Conservation (phyloP, 2,888 invertebrate genomes). For the Parnassius apollo region DNA sequence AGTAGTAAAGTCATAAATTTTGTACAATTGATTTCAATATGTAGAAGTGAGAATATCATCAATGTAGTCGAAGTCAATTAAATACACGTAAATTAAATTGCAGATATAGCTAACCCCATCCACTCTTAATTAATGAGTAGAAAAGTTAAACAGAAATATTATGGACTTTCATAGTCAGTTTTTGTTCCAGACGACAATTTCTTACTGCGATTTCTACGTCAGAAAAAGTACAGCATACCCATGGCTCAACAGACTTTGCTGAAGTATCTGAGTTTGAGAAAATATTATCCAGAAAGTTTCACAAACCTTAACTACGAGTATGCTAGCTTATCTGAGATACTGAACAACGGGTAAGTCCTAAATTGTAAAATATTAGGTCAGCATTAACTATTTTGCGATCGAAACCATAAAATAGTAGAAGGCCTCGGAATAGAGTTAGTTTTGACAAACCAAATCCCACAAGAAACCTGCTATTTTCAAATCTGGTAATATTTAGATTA, state of each 20-base stretch:
- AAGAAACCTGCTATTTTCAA: too few relatives aligned
- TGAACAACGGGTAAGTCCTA: slow-evolving; percentile 82
- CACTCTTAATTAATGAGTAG: too few relatives aligned
- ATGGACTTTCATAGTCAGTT: not conserved
- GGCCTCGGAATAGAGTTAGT: too few relatives aligned
- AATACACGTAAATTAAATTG: too few relatives aligned
- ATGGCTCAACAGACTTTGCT: slow-evolving; percentile 89
- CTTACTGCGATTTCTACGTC: slow-evolving; percentile 87
- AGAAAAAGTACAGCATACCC: slow-evolving; percentile 89
- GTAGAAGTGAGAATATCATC: too few relatives aligned
- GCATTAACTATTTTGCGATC: not conserved
- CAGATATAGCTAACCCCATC: too few relatives aligned
- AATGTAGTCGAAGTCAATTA: too few relatives aligned
- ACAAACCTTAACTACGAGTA: slow-evolving; percentile 84
- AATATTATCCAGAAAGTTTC: slow-evolving; percentile 84
- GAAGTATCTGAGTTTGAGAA: slow-evolving; percentile 88
- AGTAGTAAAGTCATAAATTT: too few relatives aligned
- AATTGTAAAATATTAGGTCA: not conserved
- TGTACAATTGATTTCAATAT: too few relatives aligned
- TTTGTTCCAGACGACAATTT: slow-evolving; percentile 84
- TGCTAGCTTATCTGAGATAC: slow-evolving; percentile 82
- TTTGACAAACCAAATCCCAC: too few relatives aligned
- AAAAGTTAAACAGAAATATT: too few relatives aligned
- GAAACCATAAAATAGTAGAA: not conserved
- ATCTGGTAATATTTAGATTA: too few relatives aligned